A percentile compares a stretch with the other conserved stretches of the same genome.
phyloP scores from a whole-genome alignment of 2,113 vertebrate species.

The Chauna torquata region DNA sequence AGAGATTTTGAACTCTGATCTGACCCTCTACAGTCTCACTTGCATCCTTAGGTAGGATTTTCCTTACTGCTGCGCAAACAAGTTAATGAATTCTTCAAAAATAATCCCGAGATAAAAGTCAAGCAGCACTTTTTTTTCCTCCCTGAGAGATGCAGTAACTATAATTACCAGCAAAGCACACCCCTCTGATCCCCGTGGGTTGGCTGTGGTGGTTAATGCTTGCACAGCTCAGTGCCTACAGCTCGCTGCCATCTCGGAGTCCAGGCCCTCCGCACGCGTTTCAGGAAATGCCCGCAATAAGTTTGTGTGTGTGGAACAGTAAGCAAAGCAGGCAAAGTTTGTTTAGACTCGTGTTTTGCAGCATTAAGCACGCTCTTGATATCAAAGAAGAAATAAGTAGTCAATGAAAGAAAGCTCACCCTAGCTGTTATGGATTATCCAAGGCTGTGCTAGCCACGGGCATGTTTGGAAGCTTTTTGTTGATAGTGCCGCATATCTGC shows the following conservation, averaged over 20 bases:
- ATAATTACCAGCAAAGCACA: neutral
- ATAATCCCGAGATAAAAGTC: neutral
- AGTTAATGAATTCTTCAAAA: neutral
- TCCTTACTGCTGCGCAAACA: neutral
- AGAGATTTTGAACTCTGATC: conserved; percentile 36
- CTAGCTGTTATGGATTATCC: neutral
- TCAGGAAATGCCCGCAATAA: accelerated
- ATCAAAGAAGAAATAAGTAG: neutral
- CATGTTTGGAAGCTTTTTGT: neutral
- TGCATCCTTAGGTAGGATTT: neutral
- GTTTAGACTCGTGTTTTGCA: neutral
- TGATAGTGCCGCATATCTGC: neutral
- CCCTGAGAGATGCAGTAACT: neutral
- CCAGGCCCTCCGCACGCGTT: accelerated
- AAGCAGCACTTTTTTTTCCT: neutral
- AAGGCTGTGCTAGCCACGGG: neutral
- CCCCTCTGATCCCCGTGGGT: neutral
- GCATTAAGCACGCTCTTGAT: neutral
- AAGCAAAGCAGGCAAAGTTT: neutral
- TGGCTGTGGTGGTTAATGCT: neutral
- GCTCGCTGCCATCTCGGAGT: neutral
- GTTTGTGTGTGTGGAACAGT: neutral
- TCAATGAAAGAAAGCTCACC: neutral
- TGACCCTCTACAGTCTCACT: neutral
- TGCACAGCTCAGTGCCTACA: neutral